Evolutionary conservation across 1,140 invertebrate genomes (phyloP), one percentile per base, ranked within the genome.

Genomic region (Antheraea pernyi): DNA sequence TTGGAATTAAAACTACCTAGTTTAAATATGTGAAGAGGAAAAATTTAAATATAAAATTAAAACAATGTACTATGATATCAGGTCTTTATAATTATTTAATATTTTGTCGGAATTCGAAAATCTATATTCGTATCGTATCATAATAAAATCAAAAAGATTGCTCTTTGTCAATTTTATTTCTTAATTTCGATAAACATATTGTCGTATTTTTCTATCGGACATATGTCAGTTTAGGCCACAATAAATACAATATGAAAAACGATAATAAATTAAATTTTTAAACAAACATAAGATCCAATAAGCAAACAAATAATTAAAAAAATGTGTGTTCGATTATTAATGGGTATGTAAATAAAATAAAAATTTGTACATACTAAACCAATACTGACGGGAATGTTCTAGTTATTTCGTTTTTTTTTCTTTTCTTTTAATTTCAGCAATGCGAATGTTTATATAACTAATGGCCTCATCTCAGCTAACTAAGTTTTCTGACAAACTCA

Each of bases 401-500:
- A 67, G 67, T 78, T 77, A 72, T 65, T 63, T 68, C 70, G 62
- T 79, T 2, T 16, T 0, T 16, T 53, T 53, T 53, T 16, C 7
- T 53, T 11, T 2, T 53, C 7, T 42, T 68, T 76, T 60, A 69
- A 71, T 68, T 63, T 75, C 61, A 42, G 65, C 59, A 37, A 65
- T n/a, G n/a, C n/a, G n/a, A 42, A 48, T 67, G 42, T 62, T 67
- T 19, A 68, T 72, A 78, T 62, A 70, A 76, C 30, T 39, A 67
- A 19, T 75, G 78, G 85, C 87, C 84, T 89, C 89, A 89, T 91
- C 87, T 68, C 86, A 89, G 89, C 84, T 84, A 77, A 73, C 62
- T 58, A 89, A 88, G 83, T 86, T 89, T 89, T 78, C 80, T 81
- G 83, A 86, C 77, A 89, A 91, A 89, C 84, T 83, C 85, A 88